phyloP scores from a whole-genome alignment of 1,140 invertebrate genomes.

The Panulirus ornatus region DNA sequence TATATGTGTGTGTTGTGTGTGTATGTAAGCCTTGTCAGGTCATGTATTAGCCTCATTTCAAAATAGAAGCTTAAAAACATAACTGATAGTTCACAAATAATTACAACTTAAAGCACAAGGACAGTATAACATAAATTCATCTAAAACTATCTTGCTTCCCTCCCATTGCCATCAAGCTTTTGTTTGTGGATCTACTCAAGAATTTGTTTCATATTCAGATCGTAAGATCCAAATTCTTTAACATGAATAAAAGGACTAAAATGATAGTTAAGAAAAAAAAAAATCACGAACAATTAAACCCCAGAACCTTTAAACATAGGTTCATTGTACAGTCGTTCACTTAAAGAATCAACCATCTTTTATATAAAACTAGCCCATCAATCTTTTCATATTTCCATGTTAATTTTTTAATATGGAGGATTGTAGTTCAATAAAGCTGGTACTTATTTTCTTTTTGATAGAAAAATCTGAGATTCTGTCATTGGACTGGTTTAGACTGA shows the following conservation, averaged over 20 bases:
- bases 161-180: slow-evolving; percentile 19
- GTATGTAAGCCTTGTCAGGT: not conserved
- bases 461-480: slow-evolving; percentile 33
- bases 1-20: too few species aligned
- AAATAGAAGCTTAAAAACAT: slow-evolving; percentile 36
- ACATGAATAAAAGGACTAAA: not conserved
- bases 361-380: not conserved
- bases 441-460: not conserved
- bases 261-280: not conserved
- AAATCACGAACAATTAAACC: not conserved
- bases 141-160: slow-evolving; percentile 51
- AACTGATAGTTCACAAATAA: slow-evolving; percentile 57
- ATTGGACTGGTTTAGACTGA: slow-evolving; percentile 13
- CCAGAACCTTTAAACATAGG: not conserved
- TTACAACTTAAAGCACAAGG: slow-evolving; percentile 62
- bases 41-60: slow-evolving; percentile 51
- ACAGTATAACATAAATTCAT: slow-evolving; percentile 32
- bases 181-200: not conserved
- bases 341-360: slow-evolving; percentile 3
- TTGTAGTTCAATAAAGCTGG: not conserved
- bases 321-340: not conserved
- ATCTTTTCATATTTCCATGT: not conserved
- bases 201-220: slow-evolving; percentile 38
- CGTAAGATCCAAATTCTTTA: not conserved
- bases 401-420: not conserved